phyloP scores from a whole-genome alignment of 2,888 invertebrate species.

The Drosophila greeni region DNA sequence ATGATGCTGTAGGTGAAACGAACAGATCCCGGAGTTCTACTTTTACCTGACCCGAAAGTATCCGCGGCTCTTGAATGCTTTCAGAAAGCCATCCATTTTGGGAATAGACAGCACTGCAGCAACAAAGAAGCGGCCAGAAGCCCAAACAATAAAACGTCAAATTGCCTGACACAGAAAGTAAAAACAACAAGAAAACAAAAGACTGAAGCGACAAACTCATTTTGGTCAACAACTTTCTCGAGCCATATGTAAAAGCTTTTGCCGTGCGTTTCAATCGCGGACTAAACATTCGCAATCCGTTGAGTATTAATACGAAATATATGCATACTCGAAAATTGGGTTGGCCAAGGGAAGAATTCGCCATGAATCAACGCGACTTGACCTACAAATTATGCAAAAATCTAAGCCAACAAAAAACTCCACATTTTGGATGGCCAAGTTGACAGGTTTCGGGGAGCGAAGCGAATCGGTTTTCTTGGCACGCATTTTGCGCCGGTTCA shows the following conservation, averaged over 20 bases:
- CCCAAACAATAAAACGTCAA: constrained; percentile 52
- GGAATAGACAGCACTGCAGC: constrained; percentile 14
- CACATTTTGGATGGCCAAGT: constrained; percentile 23
- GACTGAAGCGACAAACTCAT: constrained; percentile 68
- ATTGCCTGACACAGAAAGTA: constrained; percentile 40
- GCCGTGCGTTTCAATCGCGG: constrained; percentile 16
- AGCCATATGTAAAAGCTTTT: constrained; percentile 35
- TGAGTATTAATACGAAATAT: constrained; percentile 16
- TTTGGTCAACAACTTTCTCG: constrained; percentile 61
- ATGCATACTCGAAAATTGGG: constrained; percentile 16
- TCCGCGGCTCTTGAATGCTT: constrained; percentile 45
- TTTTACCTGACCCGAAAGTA: constrained; percentile 34
- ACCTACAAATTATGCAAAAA: constrained; percentile 60
- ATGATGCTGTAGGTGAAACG: neutral
- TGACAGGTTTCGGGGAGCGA: constrained; percentile 30
- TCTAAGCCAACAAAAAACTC: constrained; percentile 11
- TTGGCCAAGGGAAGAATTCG: constrained; percentile 34
- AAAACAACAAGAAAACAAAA: constrained; percentile 54
- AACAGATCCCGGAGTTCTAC: constrained; percentile 14
- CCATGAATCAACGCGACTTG: constrained; percentile 37
- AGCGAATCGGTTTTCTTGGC: constrained; percentile 51
- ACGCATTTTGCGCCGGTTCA: constrained; percentile 57
- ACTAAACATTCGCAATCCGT: constrained; percentile 44
- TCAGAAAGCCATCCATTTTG: constrained; percentile 54
- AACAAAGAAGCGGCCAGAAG: constrained; percentile 24